These are phyloP conservation scores for Perognathus longimembris DNA, from an alignment of 2,113 vertebrate genomes.

Conservation along the genomic window DNA sequence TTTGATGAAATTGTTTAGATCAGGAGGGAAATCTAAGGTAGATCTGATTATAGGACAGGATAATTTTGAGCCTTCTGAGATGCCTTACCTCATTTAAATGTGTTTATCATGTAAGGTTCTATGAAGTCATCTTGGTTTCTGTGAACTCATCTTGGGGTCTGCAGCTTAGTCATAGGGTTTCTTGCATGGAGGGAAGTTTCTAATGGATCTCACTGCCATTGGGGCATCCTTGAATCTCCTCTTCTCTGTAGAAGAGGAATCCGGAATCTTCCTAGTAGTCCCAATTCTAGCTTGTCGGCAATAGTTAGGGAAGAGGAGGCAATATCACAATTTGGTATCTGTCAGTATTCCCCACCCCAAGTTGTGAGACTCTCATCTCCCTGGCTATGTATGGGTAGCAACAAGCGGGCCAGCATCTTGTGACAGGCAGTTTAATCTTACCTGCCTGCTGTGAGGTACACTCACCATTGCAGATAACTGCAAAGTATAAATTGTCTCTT, in stretches of 20 bases:
- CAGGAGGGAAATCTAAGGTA: background rate
- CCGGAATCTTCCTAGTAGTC: background rate
- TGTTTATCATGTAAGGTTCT: background rate
- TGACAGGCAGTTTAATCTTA: slow-evolving; percentile 84
- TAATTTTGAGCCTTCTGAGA: background rate
- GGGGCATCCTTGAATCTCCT: background rate
- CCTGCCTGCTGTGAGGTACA: slow-evolving; percentile 78
- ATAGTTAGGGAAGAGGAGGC: background rate
- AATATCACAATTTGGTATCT: too few relatives aligned
- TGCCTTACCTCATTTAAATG: background rate
- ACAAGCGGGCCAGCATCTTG: slow-evolving; percentile 53
- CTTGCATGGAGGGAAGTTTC: background rate
- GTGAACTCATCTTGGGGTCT: background rate
- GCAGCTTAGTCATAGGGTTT: background rate
- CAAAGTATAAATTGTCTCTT: slow-evolving; percentile 80
- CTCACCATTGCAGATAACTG: slow-evolving; percentile 56
- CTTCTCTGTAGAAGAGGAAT: background rate
- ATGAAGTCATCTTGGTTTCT: background rate
- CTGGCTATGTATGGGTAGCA: slow-evolving; percentile 45
- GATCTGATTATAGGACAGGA: background rate
- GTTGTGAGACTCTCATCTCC: slow-evolving; percentile 54
- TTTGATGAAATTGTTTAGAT: background rate
- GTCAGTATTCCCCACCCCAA: too few relatives aligned
- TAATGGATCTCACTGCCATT: background rate
- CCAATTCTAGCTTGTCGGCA: background rate